These are phyloP conservation scores for Agrotis clavis DNA, from an alignment of 2,888 invertebrate species.

Conservation along the genomic window DNA sequence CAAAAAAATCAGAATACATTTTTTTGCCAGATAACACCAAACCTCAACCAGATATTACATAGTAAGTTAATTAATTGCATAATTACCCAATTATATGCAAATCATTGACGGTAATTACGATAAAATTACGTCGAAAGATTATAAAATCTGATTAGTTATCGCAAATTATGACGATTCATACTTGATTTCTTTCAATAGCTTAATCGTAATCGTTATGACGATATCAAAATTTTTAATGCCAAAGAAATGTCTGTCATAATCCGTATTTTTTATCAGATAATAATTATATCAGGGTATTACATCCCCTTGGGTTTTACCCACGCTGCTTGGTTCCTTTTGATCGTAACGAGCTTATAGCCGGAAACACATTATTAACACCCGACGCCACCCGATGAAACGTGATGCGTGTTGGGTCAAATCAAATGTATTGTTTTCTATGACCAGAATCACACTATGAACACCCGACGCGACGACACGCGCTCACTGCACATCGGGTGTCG, in stretches of 20 bases:
- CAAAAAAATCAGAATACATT: neutral
- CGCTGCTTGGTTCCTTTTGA: no score
- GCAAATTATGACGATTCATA: neutral
- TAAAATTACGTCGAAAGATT: neutral
- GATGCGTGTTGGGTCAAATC: no score
- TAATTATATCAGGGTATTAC: no score
- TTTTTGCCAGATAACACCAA: neutral
- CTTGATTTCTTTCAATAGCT: neutral
- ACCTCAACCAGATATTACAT: constrained; percentile 1
- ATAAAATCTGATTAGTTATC: constrained; percentile 6
- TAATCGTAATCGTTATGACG: neutral
- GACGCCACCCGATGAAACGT: no score
- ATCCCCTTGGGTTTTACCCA: no score
- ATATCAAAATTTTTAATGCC: neutral
- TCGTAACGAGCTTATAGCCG: no score
- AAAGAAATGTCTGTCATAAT: neutral
- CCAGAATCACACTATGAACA: no score
- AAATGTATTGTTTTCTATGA: no score
- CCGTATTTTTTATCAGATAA: neutral
- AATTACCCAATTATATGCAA: neutral
- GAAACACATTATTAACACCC: no score
- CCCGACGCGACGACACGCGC: no score
- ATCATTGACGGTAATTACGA: neutral
- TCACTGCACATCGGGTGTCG: no score
- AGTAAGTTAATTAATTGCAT: neutral